Base-by-base conservation (phyloP, 2,113 vertebrate genomes). In the Dipodomys ordii region DNA sequence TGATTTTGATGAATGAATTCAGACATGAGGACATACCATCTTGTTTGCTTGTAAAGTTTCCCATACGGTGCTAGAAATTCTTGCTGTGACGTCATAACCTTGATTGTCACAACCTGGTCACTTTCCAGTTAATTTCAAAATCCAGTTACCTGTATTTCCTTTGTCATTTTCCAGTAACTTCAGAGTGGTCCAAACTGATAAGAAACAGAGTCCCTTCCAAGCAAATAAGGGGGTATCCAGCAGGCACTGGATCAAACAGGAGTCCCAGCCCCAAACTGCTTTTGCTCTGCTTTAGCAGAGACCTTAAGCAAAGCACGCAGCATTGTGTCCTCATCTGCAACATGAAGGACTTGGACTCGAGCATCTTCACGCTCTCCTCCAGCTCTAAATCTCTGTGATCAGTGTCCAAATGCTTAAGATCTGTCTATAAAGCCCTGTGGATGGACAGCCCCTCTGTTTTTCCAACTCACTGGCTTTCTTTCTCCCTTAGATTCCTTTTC, bases 81-180 rank as follows among this genome's bases (percentile, higher is more conserved):
- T 87, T 35, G 49, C 25, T 73, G 73, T 49, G 53, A 20, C 2
- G 4, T 13, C 11, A 30, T 22, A 60, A 91, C 30, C 18, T 87
- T 67, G 72, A 5, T 62, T 32, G 27, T 46, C 68, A 88, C 67
- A 28, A 13, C 23, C 28, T 64, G 35, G 60, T 57, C 81, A 68
- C 16, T 71, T 88, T 32, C 72, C 82, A 46, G 20, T 4, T 32
- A 32, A 28, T 46, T 89, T 80, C 19, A 32, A 87, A 73, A 44
- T 53, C n/a, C 32, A 32, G 12, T 64, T 93, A 39, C 74, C 32
- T 76, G 1, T 5, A 65, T 68, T 62, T 87, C 39, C 81, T 83
- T 78, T 85, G 20, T 65, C 65, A 71, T 74, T 94, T 92, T 22
- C 84, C 90, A 49, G 65, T 28, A 20, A 74, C 83, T 92, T 62